Conservation (phyloP, 1,140 invertebrate species). For the Hyles euphorbiae region DNA sequence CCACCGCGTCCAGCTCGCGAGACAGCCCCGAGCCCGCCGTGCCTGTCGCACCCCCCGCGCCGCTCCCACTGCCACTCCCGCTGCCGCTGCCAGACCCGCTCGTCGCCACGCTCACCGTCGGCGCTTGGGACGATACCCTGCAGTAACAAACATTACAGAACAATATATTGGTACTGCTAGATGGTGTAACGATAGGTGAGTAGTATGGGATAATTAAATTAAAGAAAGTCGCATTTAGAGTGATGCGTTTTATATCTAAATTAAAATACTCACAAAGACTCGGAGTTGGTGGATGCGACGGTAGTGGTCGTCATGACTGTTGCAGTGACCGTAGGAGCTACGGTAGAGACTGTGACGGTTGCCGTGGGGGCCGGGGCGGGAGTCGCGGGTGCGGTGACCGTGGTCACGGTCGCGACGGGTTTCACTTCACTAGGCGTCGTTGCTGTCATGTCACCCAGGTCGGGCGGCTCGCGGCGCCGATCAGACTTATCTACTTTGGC, state of each 20-base stretch:
- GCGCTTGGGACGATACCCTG: too few species aligned
- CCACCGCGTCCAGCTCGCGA: slow-evolving; percentile 88
- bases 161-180: too few species aligned
- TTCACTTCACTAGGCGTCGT: slow-evolving; percentile 19
- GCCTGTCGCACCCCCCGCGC: slow-evolving; percentile 9
- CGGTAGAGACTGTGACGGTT: background rate
- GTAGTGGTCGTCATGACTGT: background rate
- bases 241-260: background rate
- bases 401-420: background rate
- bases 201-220: background rate
- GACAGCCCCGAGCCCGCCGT: slow-evolving; percentile 25
- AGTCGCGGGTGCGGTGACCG: background rate
- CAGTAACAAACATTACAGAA: too few species aligned
- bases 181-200: background rate
- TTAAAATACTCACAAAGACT: slow-evolving; percentile 26
- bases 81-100: slow-evolving; percentile 4
- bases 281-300: slow-evolving; percentile 1
- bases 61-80: slow-evolving; percentile 8
- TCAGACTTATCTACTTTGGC: slow-evolving; percentile 65
- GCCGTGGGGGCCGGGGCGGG: background rate
- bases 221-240: background rate
- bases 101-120: slow-evolving; percentile 3
- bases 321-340: background rate
- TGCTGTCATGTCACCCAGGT: slow-evolving; percentile 63
- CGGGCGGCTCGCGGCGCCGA: slow-evolving; percentile 51